Evolutionary conservation across 2,797 vertebrate genomes (phyloP), one percentile per base, ranked within the genome.

Genomic region (Acanthiza pusilla): DNA sequence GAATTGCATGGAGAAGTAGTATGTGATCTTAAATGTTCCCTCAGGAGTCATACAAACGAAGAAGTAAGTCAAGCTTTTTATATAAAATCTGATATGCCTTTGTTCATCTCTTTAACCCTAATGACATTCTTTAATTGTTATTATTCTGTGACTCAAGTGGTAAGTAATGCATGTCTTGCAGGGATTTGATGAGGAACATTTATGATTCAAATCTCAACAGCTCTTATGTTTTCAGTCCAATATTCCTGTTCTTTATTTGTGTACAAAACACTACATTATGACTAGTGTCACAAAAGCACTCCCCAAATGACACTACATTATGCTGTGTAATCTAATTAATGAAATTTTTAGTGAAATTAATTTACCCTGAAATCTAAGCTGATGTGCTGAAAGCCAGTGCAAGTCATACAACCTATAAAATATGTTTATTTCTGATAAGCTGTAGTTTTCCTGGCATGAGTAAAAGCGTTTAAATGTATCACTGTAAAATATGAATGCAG

Each of bases 301-400:
- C 53, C 43, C 26, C 16, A 45, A 68, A 68, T 53, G 43, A 58
- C 36, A 70, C 32, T 67, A 14, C 27, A 34, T 78, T 84, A 85
- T 55, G 50, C 21, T 90, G 43, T 80, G 38, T 70, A 76, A 94
- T 91, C 47, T 88, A 55, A 93, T 80, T 62, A 71, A 67, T 76
- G 5, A 54, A 11, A 32, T 72, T 80, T 68, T 96, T 91, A 83
- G 66, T 89, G 89, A 61, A 89, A 94, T 93, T 94, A 29, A 67
- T 93, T 91, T 95, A 71, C 32, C 43, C 23, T 79, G 13, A 78
- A 73, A 19, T 88, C 74, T 83, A 80, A 94, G 29, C 11, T 74
- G 38, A 61, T 67, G 38, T 60, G 54, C n/a, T 75, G 45, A 86
- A 80, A 65, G 65, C 45, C 42, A 93, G 2, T 61, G 47, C 38